A percentile compares a stretch with the other conserved stretches of the same genome.
Conservation (phyloP, 2,113 vertebrate genomes). For the Orientallactaga bullata region DNA sequence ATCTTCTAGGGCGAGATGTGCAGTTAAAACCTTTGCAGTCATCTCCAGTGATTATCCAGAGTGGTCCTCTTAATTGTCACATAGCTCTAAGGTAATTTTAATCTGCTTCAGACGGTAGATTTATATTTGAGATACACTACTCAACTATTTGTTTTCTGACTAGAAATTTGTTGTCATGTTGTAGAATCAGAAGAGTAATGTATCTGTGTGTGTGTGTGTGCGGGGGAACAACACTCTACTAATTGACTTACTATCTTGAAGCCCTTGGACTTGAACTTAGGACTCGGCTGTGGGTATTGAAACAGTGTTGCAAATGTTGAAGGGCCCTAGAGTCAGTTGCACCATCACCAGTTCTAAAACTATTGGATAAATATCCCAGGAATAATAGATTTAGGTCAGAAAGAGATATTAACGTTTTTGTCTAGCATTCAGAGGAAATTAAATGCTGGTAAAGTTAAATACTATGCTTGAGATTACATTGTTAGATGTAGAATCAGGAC, state of each 20-base stretch:
- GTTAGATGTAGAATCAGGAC: not conserved
- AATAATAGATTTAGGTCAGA: not conserved
- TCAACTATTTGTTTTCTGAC: not conserved
- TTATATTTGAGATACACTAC: not conserved
- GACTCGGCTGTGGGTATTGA: not conserved
- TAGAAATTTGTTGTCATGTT: not conserved
- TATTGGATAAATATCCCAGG: not conserved
- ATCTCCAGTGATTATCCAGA: not conserved
- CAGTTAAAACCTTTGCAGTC: not conserved
- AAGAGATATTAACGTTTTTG: not conserved
- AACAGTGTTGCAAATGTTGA: not conserved
- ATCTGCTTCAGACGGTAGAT: not conserved
- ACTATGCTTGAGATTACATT: not conserved
- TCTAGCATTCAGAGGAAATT: not conserved
- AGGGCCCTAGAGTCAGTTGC: too few species aligned
- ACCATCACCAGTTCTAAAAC: not conserved
- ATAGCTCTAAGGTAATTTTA: not conserved
- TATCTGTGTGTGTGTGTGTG: too few species aligned
- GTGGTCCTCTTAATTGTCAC: not conserved
- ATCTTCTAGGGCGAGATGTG: not conserved
- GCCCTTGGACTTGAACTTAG: not conserved
- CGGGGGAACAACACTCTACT: not conserved
- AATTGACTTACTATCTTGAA: not conserved
- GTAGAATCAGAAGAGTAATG: not conserved
- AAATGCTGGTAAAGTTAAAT: not conserved